These are phyloP conservation scores for Eurystomus glaucurus DNA, from an alignment of 2,797 vertebrate genomes.

Conservation along the genomic window DNA sequence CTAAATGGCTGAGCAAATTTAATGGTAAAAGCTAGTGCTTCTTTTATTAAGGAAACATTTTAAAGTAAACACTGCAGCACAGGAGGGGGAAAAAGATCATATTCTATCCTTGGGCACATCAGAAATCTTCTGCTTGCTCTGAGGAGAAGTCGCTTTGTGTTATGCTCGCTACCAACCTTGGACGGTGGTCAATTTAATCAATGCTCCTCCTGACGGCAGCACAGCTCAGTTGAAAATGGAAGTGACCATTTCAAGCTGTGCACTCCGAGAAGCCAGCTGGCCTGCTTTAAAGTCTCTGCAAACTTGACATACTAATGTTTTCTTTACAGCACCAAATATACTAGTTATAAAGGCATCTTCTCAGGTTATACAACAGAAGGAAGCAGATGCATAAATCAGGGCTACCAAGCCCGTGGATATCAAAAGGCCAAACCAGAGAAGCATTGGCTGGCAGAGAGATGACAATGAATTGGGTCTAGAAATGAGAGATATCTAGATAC, in stretches of 20 bases:
- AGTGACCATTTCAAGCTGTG: slow-evolving; percentile 65
- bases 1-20: not conserved
- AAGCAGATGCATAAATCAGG: not conserved
- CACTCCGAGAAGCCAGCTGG: slow-evolving; percentile 52
- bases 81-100: accelerated
- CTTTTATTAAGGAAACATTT: slow-evolving; percentile 43
- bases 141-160: not conserved
- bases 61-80: not conserved
- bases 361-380: slow-evolving; percentile 16
- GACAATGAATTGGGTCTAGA: not conserved
- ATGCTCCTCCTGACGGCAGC: slow-evolving; percentile 35
- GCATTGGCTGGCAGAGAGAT: accelerated
- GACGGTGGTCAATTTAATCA: slow-evolving; percentile 61
- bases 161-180: slow-evolving; percentile 38
- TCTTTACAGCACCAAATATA: not conserved
- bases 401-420: not conserved
- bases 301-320: slow-evolving; percentile 55
- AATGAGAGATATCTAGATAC: not conserved
- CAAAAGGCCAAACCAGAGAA: not conserved
- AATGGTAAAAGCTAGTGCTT: not conserved
- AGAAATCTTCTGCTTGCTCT: not conserved
- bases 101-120: not conserved
- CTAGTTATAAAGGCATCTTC: not conserved
- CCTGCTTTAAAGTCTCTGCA: slow-evolving; percentile 53
- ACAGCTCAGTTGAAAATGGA: slow-evolving; percentile 27